Conservation (phyloP, 2,888 invertebrate species). For the Silvanus unidentatus region DNA sequence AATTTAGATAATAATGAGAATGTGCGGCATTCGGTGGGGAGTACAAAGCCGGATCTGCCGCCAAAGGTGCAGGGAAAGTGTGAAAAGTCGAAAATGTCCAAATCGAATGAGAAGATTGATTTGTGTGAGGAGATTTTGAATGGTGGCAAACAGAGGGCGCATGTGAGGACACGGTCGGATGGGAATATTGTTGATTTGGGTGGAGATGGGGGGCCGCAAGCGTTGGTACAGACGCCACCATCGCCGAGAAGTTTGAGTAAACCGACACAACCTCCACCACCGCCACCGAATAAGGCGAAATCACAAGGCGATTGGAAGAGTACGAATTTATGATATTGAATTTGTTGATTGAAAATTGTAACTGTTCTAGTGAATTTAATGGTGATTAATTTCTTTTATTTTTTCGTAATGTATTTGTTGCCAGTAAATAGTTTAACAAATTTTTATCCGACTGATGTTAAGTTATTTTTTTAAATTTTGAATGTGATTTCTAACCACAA, state of each 20-base stretch:
- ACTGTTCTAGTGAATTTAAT: slow-evolving; percentile 20
- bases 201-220: slow-evolving; percentile 9
- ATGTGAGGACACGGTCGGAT: slow-evolving; percentile 45
- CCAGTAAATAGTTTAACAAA: too few species aligned
- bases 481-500: too few species aligned
- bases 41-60: slow-evolving; percentile 35
- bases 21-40: slow-evolving; percentile 23
- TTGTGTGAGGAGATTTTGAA: slow-evolving; percentile 32
- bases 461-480: too few species aligned
- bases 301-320: slow-evolving; percentile 37
- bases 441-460: too few species aligned
- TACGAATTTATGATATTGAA: slow-evolving; percentile 38
- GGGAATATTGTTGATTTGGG: slow-evolving; percentile 42
- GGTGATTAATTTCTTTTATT: neutral
- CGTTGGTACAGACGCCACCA: slow-evolving; percentile 28
- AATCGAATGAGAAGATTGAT: slow-evolving; percentile 25
- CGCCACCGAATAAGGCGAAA: slow-evolving; percentile 35
- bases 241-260: slow-evolving; percentile 40
- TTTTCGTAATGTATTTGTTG: too few species aligned
- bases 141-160: slow-evolving; percentile 33
- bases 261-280: slow-evolving; percentile 46
- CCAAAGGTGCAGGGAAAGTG: slow-evolving; percentile 26
- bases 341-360: slow-evolving; percentile 9
- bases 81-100: slow-evolving; percentile 17
- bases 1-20: slow-evolving; percentile 28